Evolutionary conservation across 2,797 vertebrate species (phyloP).

Genomic region (Eremophila alpestris): DNA sequence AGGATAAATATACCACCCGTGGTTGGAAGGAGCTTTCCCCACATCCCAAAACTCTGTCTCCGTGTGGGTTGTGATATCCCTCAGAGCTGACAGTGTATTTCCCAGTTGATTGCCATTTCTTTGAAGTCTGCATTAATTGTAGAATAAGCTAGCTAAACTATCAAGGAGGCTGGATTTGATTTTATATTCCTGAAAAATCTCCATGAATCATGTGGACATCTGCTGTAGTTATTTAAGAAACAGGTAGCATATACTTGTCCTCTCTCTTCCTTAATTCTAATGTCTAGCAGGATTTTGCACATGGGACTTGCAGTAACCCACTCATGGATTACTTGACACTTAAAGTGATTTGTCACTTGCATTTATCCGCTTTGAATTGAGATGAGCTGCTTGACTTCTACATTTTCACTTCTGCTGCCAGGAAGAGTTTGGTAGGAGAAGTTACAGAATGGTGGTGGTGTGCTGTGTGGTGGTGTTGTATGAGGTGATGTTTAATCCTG

Average conservation of each 20-base stretch:
- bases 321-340: neutral
- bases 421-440: neutral
- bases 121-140: slow-evolving; percentile 3
- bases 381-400: neutral
- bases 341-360: neutral
- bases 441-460: neutral
- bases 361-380: neutral
- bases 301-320: neutral
- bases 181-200: neutral
- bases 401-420: neutral
- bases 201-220: neutral
- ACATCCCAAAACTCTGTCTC: neutral
- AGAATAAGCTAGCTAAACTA: neutral
- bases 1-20: neutral
- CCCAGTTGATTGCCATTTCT: neutral
- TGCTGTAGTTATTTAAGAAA: slow-evolving; percentile 9
- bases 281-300: slow-evolving; percentile 22
- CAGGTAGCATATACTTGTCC: neutral
- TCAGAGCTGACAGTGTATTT: neutral
- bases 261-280: neutral
- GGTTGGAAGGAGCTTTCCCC: neutral
- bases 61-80: neutral
- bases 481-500: neutral
- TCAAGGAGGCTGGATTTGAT: neutral
- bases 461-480: neutral